Conservation (phyloP, 2,888 invertebrate genomes). For the Dryocosmus kuriphilus region DNA sequence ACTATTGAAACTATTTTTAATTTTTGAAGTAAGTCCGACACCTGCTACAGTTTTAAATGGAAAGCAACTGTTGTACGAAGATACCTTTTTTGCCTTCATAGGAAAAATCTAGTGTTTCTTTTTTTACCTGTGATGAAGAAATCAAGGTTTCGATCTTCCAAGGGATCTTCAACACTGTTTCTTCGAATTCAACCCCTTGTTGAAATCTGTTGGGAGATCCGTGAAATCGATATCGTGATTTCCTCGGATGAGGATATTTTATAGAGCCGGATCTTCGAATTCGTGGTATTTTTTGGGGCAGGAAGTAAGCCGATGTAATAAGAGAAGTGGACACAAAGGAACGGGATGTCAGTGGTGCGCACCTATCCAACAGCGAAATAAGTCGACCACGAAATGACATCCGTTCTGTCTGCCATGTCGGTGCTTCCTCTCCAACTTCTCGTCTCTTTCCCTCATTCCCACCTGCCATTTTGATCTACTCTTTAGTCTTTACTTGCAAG, state of each 20-base stretch:
- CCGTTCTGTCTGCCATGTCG: conserved; percentile 63
- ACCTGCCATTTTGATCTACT: conserved; percentile 51
- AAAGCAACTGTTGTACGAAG: too few relatives aligned
- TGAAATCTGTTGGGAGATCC: not conserved
- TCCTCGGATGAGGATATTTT: conserved; percentile 7
- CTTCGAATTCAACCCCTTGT: not conserved
- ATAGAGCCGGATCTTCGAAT: conserved; percentile 43
- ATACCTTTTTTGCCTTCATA: not conserved
- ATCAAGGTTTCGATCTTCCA: not conserved
- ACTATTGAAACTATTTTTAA: too few relatives aligned
- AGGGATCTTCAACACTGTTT: not conserved
- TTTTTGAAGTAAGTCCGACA: too few relatives aligned
- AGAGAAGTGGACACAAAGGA: conserved; percentile 69
- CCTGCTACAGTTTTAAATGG: too few relatives aligned
- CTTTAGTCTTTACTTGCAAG: conserved; percentile 11
- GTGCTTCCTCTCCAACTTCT: conserved; percentile 57
- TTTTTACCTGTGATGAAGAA: not conserved
- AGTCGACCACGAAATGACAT: conserved; percentile 77
- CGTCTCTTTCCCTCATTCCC: conserved; percentile 57
- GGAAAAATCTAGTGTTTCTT: not conserved
- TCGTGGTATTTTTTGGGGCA: conserved; percentile 59
- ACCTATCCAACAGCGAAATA: conserved; percentile 65
- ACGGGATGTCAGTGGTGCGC: conserved; percentile 60
- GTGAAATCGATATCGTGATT: conserved; percentile 3
- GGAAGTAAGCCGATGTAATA: conserved; percentile 69